Percentiles rank a stretch among this genome's conserved stretches.
These are phyloP conservation scores for Urocynchramus pylzowi DNA, from an alignment of 2,113 vertebrate species.

Conservation along the genomic window DNA sequence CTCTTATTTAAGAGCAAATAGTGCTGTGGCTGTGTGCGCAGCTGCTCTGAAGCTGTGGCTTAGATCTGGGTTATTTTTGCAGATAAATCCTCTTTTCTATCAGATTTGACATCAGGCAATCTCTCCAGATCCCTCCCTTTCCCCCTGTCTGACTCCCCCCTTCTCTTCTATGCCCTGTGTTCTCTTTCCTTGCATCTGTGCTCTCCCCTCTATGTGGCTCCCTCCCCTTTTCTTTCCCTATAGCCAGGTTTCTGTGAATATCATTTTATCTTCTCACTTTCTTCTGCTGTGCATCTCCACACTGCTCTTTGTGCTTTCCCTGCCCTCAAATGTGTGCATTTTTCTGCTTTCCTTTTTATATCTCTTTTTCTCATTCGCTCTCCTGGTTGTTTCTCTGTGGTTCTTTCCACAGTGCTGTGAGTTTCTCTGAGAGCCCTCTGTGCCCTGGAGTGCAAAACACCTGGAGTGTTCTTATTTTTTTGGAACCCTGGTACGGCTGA, in stretches of 20 bases:
- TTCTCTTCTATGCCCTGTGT: background rate
- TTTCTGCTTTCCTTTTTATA: background rate
- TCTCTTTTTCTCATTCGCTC: background rate
- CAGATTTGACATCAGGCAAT: conserved; percentile 63
- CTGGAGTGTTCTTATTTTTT: background rate
- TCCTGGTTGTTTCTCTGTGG: background rate
- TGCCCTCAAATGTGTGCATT: background rate
- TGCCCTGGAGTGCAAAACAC: background rate
- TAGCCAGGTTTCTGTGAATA: background rate
- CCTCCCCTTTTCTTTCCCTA: background rate
- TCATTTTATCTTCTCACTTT: background rate
- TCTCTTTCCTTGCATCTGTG: background rate
- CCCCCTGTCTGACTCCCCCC: background rate
- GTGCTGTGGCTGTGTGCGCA: background rate
- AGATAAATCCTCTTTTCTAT: conserved; percentile 69
- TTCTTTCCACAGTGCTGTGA: background rate
- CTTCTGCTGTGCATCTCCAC: background rate
- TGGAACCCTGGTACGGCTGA: background rate
- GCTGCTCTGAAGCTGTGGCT: conserved; percentile 47
- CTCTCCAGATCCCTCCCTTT: conserved; percentile 31
- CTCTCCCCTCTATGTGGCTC: background rate
- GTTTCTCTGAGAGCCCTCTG: background rate
- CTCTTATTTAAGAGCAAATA: background rate
- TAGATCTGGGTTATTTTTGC: conserved; percentile 60
- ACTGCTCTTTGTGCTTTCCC: background rate